Percentiles rank a stretch among this genome's conserved stretches.
These are phyloP conservation scores for Pao palembangensis DNA, from an alignment of 2,113 vertebrate species.

Conservation along the genomic window DNA sequence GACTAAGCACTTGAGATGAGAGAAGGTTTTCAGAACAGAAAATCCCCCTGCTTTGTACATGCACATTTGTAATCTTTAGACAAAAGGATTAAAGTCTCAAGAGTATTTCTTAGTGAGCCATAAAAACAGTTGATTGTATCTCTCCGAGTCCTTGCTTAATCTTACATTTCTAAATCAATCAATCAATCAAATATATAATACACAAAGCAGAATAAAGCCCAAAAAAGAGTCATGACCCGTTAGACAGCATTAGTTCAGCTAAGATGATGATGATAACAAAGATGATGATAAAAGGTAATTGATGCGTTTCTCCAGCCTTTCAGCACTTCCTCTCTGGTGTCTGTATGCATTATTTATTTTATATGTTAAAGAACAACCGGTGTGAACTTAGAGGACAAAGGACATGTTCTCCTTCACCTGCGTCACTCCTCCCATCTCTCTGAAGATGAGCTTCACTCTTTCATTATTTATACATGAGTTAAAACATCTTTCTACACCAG, in stretches of 20 bases:
- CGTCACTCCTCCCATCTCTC: conserved; percentile 4
- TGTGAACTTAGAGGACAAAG: conserved; percentile 7
- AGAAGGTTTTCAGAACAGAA: not conserved
- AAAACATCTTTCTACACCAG: too few species aligned
- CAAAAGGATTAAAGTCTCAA: conserved; percentile 34
- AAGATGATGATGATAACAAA: too few species aligned
- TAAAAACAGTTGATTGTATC: conserved; percentile 14
- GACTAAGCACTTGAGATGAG: too few species aligned
- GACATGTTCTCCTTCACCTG: conserved; percentile 2
- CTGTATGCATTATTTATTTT: conserved; percentile 11
- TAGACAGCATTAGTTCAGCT: not conserved
- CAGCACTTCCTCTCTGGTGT: not conserved
- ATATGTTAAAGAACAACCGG: not conserved
- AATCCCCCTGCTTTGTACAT: not conserved
- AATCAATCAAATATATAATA: too few species aligned
- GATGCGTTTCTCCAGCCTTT: not conserved
- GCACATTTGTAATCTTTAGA: conserved; percentile 23
- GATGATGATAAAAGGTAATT: too few species aligned
- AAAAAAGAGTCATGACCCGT: not conserved
- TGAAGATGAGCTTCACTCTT: not conserved
- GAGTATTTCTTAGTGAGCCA: conserved; percentile 10
- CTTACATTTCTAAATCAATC: conserved; percentile 12
- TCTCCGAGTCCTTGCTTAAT: conserved; percentile 16
- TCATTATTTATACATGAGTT: conserved; percentile 2
- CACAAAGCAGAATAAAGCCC: not conserved